phyloP scores from a whole-genome alignment of 2,888 invertebrate species.

The Anthrax anthrax region DNA sequence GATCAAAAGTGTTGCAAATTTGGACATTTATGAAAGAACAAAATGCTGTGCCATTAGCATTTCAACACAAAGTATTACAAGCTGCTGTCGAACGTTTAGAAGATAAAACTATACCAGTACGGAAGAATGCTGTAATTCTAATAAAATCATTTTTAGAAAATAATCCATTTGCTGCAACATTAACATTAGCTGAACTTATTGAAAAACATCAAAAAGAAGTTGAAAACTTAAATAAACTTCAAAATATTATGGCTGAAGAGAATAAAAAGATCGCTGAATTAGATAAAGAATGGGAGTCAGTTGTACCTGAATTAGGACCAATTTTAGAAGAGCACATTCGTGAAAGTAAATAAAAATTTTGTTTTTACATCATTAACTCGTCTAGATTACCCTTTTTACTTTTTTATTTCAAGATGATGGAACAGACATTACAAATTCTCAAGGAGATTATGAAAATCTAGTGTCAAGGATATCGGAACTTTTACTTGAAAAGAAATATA shows the following conservation, averaged over 20 bases:
- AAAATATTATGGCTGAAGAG: conserved; percentile 41
- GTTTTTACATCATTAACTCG: not conserved
- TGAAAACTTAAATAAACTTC: conserved; percentile 30
- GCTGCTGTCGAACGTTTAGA: conserved; percentile 54
- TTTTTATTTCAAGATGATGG: not conserved
- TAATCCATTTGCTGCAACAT: conserved; percentile 72
- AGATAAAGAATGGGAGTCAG: conserved; percentile 33
- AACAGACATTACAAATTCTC: conserved; percentile 2
- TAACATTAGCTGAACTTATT: conserved; percentile 41
- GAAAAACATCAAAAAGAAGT: conserved; percentile 39
- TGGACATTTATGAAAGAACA: conserved; percentile 68
- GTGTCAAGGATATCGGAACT: conserved; percentile 23
- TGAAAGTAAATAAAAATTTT: conserved; percentile 23
- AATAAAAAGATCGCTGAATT: conserved; percentile 37
- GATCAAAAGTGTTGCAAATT: conserved; percentile 70
- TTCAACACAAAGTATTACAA: conserved; percentile 52
- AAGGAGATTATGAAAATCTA: conserved; percentile 26
- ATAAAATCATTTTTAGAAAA: conserved; percentile 57
- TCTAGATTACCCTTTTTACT: not conserved
- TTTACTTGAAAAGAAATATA: conserved; percentile 25
- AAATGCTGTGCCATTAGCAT: conserved; percentile 59
- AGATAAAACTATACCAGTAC: conserved; percentile 72
- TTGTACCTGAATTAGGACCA: conserved; percentile 23
- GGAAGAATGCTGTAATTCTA: conserved; percentile 55
- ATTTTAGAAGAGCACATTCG: conserved; percentile 23